Evolutionary conservation across 2,113 vertebrate genomes (phyloP).

Genomic region (Lichenostomus cassidix): DNA sequence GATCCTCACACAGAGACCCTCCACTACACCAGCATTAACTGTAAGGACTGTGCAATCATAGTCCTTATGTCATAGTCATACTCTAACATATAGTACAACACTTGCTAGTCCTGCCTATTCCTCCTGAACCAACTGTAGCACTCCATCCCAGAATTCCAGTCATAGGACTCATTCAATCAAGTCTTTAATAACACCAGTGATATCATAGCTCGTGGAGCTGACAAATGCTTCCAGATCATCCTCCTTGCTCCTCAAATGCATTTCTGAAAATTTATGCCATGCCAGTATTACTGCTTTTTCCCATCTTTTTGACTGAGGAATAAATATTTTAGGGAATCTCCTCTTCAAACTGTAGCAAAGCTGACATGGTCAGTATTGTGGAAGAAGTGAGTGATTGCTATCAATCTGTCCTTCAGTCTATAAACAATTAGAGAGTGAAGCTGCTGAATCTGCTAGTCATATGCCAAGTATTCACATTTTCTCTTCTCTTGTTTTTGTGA

Average conservation of each 20-base stretch:
- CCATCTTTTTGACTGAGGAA: background rate
- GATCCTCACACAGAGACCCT: background rate
- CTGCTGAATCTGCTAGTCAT: constrained; percentile 10
- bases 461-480: constrained; percentile 4
- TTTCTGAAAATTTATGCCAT: background rate
- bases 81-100: background rate
- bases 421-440: background rate
- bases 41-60: background rate
- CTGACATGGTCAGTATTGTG: background rate
- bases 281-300: background rate
- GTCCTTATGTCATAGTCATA: no score
- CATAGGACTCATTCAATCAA: background rate
- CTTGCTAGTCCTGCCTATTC: background rate
- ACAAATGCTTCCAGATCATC: background rate
- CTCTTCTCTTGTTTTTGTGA: background rate
- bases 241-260: background rate
- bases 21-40: background rate
- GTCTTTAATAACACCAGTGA: background rate
- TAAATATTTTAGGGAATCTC: background rate
- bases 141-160: background rate
- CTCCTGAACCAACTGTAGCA: background rate
- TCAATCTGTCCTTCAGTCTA: background rate
- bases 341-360: background rate
- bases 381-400: background rate
- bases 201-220: background rate